phyloP scores from a whole-genome alignment of 2,888 invertebrate species.

The Epsilonema sp. region DNA sequence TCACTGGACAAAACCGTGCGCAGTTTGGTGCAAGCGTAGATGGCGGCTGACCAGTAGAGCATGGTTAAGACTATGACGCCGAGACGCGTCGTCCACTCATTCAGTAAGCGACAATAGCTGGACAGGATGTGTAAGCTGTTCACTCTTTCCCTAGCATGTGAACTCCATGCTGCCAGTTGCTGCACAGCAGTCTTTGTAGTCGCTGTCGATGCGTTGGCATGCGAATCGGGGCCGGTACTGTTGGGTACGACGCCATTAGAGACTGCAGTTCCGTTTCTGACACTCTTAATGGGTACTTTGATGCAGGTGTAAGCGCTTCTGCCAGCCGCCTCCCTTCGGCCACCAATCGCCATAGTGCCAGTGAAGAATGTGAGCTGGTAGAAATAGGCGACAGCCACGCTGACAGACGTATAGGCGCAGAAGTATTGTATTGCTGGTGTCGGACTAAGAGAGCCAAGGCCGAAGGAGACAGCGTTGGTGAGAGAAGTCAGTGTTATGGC shows the following conservation, averaged over 20 bases:
- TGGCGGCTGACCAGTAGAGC: not conserved
- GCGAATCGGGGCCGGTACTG: too few species aligned
- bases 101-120: too few species aligned
- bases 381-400: not conserved
- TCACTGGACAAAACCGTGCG: not conserved
- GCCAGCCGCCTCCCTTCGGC: not conserved
- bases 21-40: not conserved
- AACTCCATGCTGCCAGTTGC: too few species aligned
- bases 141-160: too few species aligned
- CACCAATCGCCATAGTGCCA: not conserved
- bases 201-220: too few species aligned
- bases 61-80: too few species aligned
- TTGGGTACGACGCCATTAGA: too few species aligned
- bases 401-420: conserved; percentile 3
- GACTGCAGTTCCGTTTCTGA: too few species aligned
- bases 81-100: too few species aligned
- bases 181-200: too few species aligned
- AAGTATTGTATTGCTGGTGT: not conserved
- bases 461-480: conserved; percentile 3
- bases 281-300: too few species aligned
- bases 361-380: conserved; percentile 6
- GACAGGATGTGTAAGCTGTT: too few species aligned
- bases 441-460: not conserved
- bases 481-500: conserved; percentile 5
- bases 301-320: not conserved